These are phyloP conservation scores for Stigmatopora argus DNA, from an alignment of 2,113 vertebrate genomes.

Conservation along the genomic window DNA sequence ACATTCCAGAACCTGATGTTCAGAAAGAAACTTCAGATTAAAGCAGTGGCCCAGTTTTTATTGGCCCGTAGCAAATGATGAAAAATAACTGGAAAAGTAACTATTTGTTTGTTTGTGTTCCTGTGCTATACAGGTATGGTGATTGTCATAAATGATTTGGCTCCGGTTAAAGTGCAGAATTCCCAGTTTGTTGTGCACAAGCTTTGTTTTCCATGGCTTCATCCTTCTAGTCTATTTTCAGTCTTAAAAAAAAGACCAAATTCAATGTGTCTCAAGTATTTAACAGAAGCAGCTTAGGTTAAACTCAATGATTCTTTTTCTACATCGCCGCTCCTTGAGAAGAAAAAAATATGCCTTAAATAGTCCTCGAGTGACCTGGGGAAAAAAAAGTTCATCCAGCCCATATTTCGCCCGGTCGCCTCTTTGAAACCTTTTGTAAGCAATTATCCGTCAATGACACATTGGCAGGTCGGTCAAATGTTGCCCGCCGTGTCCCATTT, in stretches of 20 bases:
- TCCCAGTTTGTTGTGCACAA: neutral
- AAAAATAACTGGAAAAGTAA: no score
- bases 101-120: no score
- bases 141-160: no score
- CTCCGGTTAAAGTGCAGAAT: neutral
- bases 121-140: no score
- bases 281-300: neutral
- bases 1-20: no score
- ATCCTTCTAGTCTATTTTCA: neutral
- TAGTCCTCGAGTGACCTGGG: neutral
- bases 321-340: neutral
- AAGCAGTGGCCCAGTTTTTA: no score
- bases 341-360: neutral
- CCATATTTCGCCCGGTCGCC: neutral
- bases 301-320: neutral
- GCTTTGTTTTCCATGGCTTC: neutral
- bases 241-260: neutral
- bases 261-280: neutral
- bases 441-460: neutral
- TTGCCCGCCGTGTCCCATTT: conserved; percentile 2
- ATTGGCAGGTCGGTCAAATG: neutral
- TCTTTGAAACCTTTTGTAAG: neutral
- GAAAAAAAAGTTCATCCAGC: neutral
- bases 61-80: no score
- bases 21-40: no score